Percentiles rank a stretch among this genome's conserved stretches.
Evolutionary conservation across 1,140 invertebrate species (phyloP).

Genomic region (Leptinotarsa texana): DNA sequence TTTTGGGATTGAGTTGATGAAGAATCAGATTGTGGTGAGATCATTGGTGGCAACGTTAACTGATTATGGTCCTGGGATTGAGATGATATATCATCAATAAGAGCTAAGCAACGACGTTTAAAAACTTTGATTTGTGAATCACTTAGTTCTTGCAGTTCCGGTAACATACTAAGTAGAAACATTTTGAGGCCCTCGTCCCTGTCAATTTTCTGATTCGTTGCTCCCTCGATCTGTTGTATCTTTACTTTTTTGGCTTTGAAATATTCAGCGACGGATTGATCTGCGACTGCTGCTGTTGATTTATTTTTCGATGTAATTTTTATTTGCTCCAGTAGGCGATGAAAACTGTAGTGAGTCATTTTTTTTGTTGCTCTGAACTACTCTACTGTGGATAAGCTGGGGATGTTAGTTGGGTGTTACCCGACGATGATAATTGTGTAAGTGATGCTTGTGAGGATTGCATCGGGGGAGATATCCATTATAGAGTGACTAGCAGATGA

Average conservation of each 20-base stretch:
- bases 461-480: slow-evolving; percentile 11
- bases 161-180: slow-evolving; percentile 45
- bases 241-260: slow-evolving; percentile 44
- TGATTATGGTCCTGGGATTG: slow-evolving; percentile 1
- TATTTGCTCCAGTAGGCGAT: neutral
- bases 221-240: slow-evolving; percentile 28
- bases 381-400: no score
- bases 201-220: slow-evolving; percentile 23
- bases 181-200: slow-evolving; percentile 41
- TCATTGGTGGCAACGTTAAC: no score
- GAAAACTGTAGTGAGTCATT: no score
- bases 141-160: slow-evolving; percentile 44
- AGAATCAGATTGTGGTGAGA: no score
- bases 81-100: slow-evolving; percentile 45
- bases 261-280: slow-evolving; percentile 41
- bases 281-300: slow-evolving; percentile 33
- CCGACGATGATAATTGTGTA: neutral
- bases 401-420: neutral
- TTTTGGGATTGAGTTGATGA: neutral
- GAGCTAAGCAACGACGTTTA: slow-evolving; percentile 35
- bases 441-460: slow-evolving; percentile 16
- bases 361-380: no score
- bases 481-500: slow-evolving; percentile 5
- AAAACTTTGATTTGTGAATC: slow-evolving; percentile 43
- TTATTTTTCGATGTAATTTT: slow-evolving; percentile 27